Evolutionary conservation across 1,140 invertebrate genomes (phyloP), one percentile per base, ranked within the genome.

Genomic region (Lasaia peninsularis): DNA sequence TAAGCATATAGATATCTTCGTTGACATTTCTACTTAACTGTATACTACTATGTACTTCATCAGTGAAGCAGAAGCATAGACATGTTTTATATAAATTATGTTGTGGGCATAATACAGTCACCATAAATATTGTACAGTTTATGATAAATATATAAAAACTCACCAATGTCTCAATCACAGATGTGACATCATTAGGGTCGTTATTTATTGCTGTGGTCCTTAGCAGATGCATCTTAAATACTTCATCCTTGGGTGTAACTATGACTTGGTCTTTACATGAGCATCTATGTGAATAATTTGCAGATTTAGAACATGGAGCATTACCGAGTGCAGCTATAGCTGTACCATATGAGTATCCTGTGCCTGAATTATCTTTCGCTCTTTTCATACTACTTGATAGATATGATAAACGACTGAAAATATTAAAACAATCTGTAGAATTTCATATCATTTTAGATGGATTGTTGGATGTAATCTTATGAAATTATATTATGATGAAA

Each of bases 321-420:
- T 60, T 68, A 9, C 69, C 60, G 0, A 84, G 60, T 4, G 69
- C 68, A 2, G 78, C 75, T 9, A 83, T 58, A 0, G 79, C 72
- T n/a, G 75, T 69, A 0, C 82, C 81, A 64, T 88, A 88, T 6
- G 80, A 83, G 49, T 86, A 88, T 9, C 80, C 80, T n/a, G 76
- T 74, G 12, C 85, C 83, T 3, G 81, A 75, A 55, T 86, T 88
- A 56, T 85, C 85, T 71, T 85, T 88, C 4, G 75, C 81, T 2
- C 83, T 62, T 65, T 88, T 88, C 65, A 75, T 80, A 59, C 73
- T 84, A 53, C 54, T 71, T 11, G 80, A 73, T n/a, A 75, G 52
- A 53, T 79, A 78, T 16, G 71, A 67, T 16, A 83, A 55, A 12
- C 76, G 76, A 51, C 81, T 87, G 72, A 58, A 81, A 82, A 54